Evolutionary conservation across 2,888 invertebrate genomes (phyloP).

Genomic region (Sinelater perroti): DNA sequence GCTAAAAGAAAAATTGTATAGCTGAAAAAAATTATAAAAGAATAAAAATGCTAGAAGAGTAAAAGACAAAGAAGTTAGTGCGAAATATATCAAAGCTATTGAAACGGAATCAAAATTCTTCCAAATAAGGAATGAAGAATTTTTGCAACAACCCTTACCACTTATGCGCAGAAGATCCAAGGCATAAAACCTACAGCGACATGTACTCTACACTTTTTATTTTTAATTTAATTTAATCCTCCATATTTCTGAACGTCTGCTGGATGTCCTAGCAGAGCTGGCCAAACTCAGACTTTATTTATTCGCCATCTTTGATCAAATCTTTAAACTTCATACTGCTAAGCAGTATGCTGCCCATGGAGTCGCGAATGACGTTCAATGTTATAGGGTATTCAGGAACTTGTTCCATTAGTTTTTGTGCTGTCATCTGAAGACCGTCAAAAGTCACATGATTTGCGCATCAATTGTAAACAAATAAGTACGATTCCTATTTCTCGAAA

Average conservation of each 20-base stretch:
- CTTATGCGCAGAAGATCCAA: conserved; percentile 19
- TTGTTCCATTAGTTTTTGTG: too few relatives aligned
- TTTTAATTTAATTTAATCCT: conserved; percentile 71
- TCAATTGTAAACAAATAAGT: too few relatives aligned
- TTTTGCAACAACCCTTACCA: conserved; percentile 28
- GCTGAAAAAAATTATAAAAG: too few relatives aligned
- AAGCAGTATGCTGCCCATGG: conserved; percentile 93
- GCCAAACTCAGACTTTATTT: conserved; percentile 97
- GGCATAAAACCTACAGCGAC: conserved; percentile 29
- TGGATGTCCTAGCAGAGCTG: conserved; percentile 97
- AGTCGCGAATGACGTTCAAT: conserved; percentile 96
- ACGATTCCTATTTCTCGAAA: too few relatives aligned
- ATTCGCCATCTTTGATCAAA: conserved; percentile 98
- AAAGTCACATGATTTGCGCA: too few relatives aligned
- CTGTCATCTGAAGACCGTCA: too few relatives aligned
- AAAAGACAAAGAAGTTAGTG: too few relatives aligned
- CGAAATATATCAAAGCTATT: too few relatives aligned
- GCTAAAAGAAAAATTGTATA: too few relatives aligned
- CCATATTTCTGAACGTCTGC: conserved; percentile 96
- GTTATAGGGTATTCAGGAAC: too few relatives aligned
- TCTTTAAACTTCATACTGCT: conserved; percentile 99
- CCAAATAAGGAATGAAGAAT: conserved; percentile 35
- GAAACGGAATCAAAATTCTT: too few relatives aligned
- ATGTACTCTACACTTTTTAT: conserved; percentile 20
- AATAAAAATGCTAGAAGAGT: too few relatives aligned